Percentiles rank a stretch among this genome's conserved stretches.
Conservation (phyloP, 35 echinoderm and acorn worm species). For the Ptychodera flava region DNA sequence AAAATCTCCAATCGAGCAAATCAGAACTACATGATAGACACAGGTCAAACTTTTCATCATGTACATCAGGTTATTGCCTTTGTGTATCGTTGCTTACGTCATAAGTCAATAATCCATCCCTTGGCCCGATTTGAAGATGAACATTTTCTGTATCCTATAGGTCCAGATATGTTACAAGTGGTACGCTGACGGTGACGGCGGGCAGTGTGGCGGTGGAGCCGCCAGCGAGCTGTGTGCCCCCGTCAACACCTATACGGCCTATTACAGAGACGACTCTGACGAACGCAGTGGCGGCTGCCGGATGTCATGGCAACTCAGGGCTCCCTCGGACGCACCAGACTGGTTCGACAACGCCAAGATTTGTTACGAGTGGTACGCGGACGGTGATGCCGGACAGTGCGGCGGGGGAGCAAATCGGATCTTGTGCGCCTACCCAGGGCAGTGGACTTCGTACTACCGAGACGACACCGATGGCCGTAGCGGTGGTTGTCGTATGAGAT, state of each 20-base stretch:
- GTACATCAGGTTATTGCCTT: too few relatives aligned
- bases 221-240: slow-evolving; percentile 3
- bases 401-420: neutral
- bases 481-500: slow-evolving; percentile 22
- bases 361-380: slow-evolving; percentile 15
- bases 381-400: slow-evolving; percentile 25
- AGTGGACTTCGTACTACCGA: slow-evolving; percentile 20
- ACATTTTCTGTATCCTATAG: slow-evolving; percentile 11
- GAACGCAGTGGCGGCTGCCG: slow-evolving; percentile 14
- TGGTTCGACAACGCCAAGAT: slow-evolving; percentile 14
- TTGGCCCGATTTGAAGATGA: too few relatives aligned
- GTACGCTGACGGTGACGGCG: slow-evolving; percentile 26
- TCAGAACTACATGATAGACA: too few relatives aligned
- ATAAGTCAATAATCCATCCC: too few relatives aligned
- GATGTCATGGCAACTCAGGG: slow-evolving; percentile 22
- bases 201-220: neutral
- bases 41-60: too few relatives aligned
- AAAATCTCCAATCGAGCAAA: too few relatives aligned
- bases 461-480: slow-evolving; percentile 23
- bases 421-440: slow-evolving; percentile 3
- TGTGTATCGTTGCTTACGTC: neutral
- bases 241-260: slow-evolving; percentile 19
- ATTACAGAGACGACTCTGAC: slow-evolving; percentile 25
- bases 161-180: slow-evolving; percentile 18
- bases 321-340: neutral